phyloP scores from a whole-genome alignment of 2,113 vertebrate species.

The Motacilla alba region DNA sequence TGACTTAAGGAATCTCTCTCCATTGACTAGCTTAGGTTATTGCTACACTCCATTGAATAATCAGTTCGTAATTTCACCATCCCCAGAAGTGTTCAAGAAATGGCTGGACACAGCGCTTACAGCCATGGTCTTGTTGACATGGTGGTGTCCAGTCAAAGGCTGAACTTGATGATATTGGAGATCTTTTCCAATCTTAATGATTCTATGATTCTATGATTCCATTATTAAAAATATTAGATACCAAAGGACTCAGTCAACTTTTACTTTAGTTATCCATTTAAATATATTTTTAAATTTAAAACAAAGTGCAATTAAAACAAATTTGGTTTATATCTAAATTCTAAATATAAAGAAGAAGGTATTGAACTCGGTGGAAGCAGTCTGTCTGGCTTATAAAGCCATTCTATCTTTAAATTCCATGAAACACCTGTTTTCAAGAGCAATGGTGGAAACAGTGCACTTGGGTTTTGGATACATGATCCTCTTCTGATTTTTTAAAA shows the following conservation, averaged over 20 bases:
- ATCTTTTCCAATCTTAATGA: background rate
- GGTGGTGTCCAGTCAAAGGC: background rate
- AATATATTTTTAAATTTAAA: background rate
- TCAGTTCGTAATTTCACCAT: no score
- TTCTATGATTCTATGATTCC: background rate
- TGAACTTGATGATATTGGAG: background rate
- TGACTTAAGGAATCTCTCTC: background rate
- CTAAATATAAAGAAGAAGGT: background rate
- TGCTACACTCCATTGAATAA: background rate
- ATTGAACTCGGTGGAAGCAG: background rate
- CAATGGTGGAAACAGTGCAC: background rate
- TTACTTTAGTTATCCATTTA: background rate
- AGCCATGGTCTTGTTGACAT: background rate
- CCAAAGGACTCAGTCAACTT: background rate
- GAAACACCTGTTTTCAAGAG: background rate
- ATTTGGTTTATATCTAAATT: background rate
- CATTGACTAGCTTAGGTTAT: background rate
- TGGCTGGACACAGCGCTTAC: no score
- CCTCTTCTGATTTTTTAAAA: background rate
- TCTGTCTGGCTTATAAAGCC: background rate
- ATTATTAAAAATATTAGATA: background rate
- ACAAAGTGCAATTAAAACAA: background rate
- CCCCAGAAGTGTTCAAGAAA: background rate
- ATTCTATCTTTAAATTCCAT: background rate
- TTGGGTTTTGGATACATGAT: background rate